A percentile compares a stretch with the other conserved stretches of the same genome.
These are phyloP conservation scores for Cecidostiba fungosa DNA, from an alignment of 2,888 invertebrate species.

Conservation along the genomic window DNA sequence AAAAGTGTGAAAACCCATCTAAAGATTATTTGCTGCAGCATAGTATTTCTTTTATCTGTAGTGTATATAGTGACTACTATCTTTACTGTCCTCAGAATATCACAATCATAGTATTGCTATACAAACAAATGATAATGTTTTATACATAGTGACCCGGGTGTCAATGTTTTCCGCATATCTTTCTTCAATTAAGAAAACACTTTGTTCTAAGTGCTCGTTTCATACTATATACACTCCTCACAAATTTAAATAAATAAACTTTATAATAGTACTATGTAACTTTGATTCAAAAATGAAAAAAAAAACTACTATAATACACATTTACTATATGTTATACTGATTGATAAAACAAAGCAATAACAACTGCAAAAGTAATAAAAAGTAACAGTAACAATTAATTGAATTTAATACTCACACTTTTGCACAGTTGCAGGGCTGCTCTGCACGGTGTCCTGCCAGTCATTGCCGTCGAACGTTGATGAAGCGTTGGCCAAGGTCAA, in stretches of 20 bases:
- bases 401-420: not conserved
- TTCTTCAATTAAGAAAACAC: not conserved
- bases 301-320: no score
- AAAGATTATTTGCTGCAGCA: not conserved
- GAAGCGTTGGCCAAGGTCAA: constrained; percentile 63
- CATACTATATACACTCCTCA: not conserved
- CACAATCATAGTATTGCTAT: not conserved
- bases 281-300: no score
- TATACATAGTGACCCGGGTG: constrained; percentile 40
- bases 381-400: not conserved
- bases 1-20: not conserved
- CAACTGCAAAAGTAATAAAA: not conserved
- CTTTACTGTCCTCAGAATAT: not conserved
- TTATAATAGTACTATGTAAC: no score
- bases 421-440: constrained; percentile 25
- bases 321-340: no score
- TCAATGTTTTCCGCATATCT: constrained; percentile 15
- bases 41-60: not conserved
- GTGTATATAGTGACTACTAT: not conserved
- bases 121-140: constrained; percentile 35
- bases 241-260: no score
- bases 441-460: constrained; percentile 14
- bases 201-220: not conserved
- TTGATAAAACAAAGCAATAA: not conserved
- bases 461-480: constrained; percentile 43